Base-by-base conservation (phyloP, 2,888 invertebrate species). In the Graphium colonna region DNA sequence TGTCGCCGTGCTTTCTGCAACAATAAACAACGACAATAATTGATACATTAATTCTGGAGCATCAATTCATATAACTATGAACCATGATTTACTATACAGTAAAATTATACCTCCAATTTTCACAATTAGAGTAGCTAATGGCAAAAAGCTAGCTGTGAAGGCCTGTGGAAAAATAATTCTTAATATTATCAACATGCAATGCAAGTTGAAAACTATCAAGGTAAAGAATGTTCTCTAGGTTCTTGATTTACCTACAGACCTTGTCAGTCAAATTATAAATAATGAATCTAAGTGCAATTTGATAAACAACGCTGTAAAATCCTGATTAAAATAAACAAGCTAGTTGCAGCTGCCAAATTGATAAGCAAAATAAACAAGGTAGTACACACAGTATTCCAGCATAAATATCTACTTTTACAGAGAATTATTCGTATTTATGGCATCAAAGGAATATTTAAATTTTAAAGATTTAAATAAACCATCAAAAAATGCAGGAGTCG, bases 21-120 rank as follows among this genome's bases (percentile, higher is more conserved):
- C 41, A 15, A 5, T 8, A 15, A 40, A 7, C 7, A 16, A 40
- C 10, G 15, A 15, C 9, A 46, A 18, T 17, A 3, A 3, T 4
- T 52, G 69, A 77, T 72, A 65, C 69, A 87, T 67, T 12, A 67
- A 67, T 52, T 61, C 62, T 2, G 65, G 65, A 9, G 67, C 40
- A 40, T 16, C 15, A 26, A 56, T 56, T 55, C 55, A 58, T 21
- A 21, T 58, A 15, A 54, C 55, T 47, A 53, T 55, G 51, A 60
- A 59, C 54, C 50, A 55, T 33, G 58, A 60, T 12, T 61, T 57
- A 59, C 54, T 64, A 12, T 26, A 43, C 47, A 48, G 57, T 46
- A 38, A 46, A 52, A 48, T 31, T 21, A 21, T 44, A 43, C 52
- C 56, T 41, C 56, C 50, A 7, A 42, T 60, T 15, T 36, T 3